Evolutionary conservation across 2,113 vertebrate genomes (phyloP).

Genomic region (Zootoca vivipara): DNA sequence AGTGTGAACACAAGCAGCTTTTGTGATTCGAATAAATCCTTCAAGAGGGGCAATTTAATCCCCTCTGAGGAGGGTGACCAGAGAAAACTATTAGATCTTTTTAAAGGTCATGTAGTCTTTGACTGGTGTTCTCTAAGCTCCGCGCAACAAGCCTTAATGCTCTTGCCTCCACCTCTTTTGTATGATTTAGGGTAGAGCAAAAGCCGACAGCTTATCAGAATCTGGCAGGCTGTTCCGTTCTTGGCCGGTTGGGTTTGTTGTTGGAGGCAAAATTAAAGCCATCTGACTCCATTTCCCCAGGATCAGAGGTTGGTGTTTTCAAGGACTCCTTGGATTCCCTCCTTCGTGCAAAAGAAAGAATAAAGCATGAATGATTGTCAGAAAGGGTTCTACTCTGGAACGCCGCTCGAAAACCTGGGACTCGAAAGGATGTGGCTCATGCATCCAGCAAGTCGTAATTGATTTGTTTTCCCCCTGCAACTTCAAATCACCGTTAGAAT

Average conservation of each 20-base stretch:
- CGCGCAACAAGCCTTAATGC: background rate
- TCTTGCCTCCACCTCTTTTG: slow-evolving; percentile 5
- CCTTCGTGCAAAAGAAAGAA: slow-evolving; percentile 37
- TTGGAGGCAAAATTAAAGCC: slow-evolving; percentile 41
- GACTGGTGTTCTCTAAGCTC: background rate
- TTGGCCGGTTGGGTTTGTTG: slow-evolving; percentile 39
- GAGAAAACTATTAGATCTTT: slow-evolving; percentile 3
- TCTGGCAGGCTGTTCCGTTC: slow-evolving; percentile 5
- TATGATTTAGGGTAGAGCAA: background rate
- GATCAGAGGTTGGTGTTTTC: slow-evolving; percentile 43
- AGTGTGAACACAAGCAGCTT: background rate
- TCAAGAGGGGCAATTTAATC: background rate
- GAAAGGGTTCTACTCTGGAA: slow-evolving; percentile 41
- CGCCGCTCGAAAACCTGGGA: slow-evolving; percentile 31
- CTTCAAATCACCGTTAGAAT: slow-evolving; percentile 43
- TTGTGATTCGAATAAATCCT: background rate
- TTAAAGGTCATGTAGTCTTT: slow-evolving; percentile 3
- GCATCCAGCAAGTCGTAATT: slow-evolving; percentile 45
- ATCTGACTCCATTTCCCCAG: slow-evolving; percentile 36
- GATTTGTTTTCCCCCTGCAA: slow-evolving; percentile 48
- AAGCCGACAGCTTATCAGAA: slow-evolving; percentile 34
- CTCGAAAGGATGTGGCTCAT: background rate
- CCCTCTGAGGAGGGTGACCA: background rate
- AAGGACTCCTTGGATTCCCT: slow-evolving; percentile 12
- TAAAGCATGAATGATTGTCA: slow-evolving; percentile 46